Base-by-base conservation (phyloP, 1,140 invertebrate species). In the Lamellibrachia luymesi region DNA sequence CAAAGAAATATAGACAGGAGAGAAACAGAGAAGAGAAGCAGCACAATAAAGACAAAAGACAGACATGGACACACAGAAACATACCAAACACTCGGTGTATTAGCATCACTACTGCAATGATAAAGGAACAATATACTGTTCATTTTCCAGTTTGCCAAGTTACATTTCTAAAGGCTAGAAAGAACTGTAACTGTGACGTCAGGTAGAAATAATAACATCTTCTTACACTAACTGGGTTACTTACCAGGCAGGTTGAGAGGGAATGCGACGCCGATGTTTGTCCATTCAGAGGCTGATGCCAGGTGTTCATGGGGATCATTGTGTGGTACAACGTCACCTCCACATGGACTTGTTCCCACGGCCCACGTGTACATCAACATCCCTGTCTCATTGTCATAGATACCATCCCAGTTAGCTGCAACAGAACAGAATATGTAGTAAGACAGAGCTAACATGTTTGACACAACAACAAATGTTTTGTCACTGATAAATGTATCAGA, bases 401-500 rank as follows among this genome's bases (percentile, higher is more conserved):
- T 95, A 92, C 95, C 95, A 92, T 95, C 94, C 94, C 95, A 95
- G 93, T 95, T 95, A 1, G 92, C 95, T 95, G 64, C 64, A 80
- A 80, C 0, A 80, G 64, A 17, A 80, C 25, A 80, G 13, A 13
- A 38, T 38, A 38, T 38, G 38, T 38, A 38, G 38, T 38, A 38
- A 38, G 38, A 38, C 38, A 38, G 0, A 38, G 38, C 38, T 38
- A 38, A 38, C 38, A 0, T 38, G 38, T 38, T 1, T 38, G 38
- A 38, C 38, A 38, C 38, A 38, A 38, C 38, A 38, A 38, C 0
- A 38, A 38, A 38, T 38, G 0, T 38, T 38, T 1, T 38, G 38
- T 38, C 38, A 38, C 38, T 38, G 38, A 38, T 38, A 38, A 38
- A 38, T 38, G 38, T 38, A 38, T 38, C 38, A 38, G 1, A 38